Conservation (phyloP, 2,113 vertebrate genomes). For the Mustela nigripes region DNA sequence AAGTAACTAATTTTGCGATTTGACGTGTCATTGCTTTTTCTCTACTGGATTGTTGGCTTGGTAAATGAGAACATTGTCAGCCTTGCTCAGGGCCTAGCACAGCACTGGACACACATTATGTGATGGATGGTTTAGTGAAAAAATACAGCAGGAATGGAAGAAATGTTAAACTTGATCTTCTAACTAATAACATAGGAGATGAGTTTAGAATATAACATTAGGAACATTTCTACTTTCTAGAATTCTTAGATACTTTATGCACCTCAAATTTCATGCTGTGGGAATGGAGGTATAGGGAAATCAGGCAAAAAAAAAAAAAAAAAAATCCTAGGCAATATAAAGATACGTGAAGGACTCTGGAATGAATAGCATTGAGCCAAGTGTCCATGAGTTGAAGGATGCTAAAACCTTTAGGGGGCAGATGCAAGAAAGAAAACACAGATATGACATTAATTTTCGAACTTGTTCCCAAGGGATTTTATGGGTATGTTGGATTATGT, state of each 20-base stretch:
- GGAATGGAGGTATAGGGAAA: not conserved
- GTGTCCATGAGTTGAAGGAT: not conserved
- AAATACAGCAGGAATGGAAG: not conserved
- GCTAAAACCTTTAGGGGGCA: not conserved
- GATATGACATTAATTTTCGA: not conserved
- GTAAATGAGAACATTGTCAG: not conserved
- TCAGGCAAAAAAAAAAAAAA: not conserved
- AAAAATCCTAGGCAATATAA: not conserved
- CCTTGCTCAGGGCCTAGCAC: not conserved
- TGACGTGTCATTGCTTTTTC: not conserved
- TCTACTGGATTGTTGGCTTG: not conserved
- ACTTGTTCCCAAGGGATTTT: not conserved
- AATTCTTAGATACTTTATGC: not conserved
- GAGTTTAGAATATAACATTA: not conserved
- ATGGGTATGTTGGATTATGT: not conserved
- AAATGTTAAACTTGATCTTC: not conserved
- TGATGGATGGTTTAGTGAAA: not conserved
- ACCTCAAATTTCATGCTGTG: slow-evolving; percentile 16
- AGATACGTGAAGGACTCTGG: not conserved
- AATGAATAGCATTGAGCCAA: not conserved
- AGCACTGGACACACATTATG: not conserved
- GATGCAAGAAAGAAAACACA: slow-evolving; percentile 13
- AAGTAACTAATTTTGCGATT: not conserved
- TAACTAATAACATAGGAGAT: not conserved
- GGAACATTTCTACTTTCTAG: slow-evolving; percentile 15